A percentile compares a stretch with the other conserved stretches of the same genome.
Conservation (phyloP, 2,888 invertebrate species). For the Dolichopus griseipennis region DNA sequence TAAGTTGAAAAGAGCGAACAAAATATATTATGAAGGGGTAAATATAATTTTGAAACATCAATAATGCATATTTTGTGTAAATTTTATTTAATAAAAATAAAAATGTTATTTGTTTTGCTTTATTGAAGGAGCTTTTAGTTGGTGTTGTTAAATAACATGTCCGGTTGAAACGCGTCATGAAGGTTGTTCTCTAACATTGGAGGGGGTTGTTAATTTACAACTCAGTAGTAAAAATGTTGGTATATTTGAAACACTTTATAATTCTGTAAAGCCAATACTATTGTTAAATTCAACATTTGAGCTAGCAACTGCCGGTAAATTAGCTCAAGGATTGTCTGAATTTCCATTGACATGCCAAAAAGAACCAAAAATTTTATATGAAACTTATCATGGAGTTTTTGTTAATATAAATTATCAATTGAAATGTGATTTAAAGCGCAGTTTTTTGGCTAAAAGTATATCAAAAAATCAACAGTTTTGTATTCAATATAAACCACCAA, state of each 20-base stretch:
- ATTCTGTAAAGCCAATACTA: conserved; percentile 88
- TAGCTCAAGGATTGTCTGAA: conserved; percentile 78
- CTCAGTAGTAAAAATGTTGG: conserved; percentile 87
- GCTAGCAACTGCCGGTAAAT: conserved; percentile 71
- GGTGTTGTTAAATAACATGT: conserved; percentile 74
- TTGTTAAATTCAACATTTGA: conserved; percentile 70
- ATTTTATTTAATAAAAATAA: too few species aligned
- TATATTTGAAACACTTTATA: conserved; percentile 90
- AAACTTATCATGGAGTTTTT: conserved; percentile 96
- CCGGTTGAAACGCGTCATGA: conserved; percentile 80
- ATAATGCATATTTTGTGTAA: neutral
- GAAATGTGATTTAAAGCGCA: conserved; percentile 79
- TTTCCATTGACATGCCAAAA: conserved; percentile 63
- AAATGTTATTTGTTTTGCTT: too few species aligned
- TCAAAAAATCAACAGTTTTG: conserved; percentile 81
- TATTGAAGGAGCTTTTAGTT: conserved; percentile 66
- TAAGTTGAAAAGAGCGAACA: conserved; percentile 73
- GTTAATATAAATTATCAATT: conserved; percentile 82
- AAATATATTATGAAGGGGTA: conserved; percentile 83
- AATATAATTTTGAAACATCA: conserved; percentile 31
- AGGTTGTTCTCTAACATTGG: conserved; percentile 76
- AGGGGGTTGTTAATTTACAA: conserved; percentile 83
- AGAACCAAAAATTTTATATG: conserved; percentile 60
- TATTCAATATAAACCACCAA: conserved; percentile 60
- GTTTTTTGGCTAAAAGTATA: conserved; percentile 80